A percentile compares a stretch with the other conserved stretches of the same genome.
Conservation (phyloP, 2,888 invertebrate genomes). For the Leptothorax acervorum region DNA sequence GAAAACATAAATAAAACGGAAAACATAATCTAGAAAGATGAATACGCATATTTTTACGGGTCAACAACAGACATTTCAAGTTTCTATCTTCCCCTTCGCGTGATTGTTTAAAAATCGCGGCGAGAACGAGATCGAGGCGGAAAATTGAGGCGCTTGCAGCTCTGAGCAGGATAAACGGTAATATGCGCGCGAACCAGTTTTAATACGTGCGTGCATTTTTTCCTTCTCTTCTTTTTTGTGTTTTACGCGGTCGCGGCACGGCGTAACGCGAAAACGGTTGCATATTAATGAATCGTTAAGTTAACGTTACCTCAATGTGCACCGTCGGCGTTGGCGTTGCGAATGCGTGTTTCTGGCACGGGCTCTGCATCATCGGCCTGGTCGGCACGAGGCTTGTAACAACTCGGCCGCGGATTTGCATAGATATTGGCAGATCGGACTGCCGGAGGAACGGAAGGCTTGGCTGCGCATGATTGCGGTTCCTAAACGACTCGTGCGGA, state of each 20-base stretch:
- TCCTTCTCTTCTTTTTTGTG: neutral
- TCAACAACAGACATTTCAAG: neutral
- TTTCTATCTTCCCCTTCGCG: neutral
- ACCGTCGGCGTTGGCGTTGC: conserved; percentile 36
- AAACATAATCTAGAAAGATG: neutral
- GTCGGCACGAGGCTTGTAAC: conserved; percentile 58
- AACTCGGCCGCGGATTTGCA: conserved; percentile 70
- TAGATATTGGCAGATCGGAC: conserved; percentile 67
- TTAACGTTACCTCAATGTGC: conserved; percentile 50
- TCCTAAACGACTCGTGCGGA: conserved; percentile 45
- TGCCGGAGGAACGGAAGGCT: conserved; percentile 49
- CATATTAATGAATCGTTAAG: conserved; percentile 78
- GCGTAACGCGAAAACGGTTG: conserved; percentile 75
- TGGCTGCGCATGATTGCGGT: conserved; percentile 45
- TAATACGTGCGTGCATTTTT: conserved; percentile 67
- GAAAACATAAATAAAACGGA: neutral
- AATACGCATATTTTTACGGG: neutral
- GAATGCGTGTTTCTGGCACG: conserved; percentile 66
- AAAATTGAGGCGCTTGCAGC: conserved; percentile 16
- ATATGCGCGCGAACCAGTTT: conserved; percentile 65
- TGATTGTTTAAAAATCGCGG: neutral
- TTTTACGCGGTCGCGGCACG: neutral
- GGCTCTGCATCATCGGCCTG: conserved; percentile 52
- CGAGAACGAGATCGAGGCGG: conserved; percentile 1
- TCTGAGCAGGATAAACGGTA: conserved; percentile 56